Conservation (phyloP, 2,113 vertebrate genomes). For the Zosterops lateralis region DNA sequence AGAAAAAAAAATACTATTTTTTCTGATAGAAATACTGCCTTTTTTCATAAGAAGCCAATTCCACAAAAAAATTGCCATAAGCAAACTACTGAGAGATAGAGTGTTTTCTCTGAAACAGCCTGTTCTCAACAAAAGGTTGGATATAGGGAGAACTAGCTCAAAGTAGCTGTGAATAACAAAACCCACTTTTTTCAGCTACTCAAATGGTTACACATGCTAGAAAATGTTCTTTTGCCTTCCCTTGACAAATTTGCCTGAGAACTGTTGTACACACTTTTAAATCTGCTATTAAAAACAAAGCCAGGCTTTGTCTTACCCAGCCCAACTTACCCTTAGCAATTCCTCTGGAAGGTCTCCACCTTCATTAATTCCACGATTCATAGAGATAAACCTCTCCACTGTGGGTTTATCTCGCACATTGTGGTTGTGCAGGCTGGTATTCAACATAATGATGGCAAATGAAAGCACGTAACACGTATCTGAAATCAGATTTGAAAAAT, state of each 20-base stretch:
- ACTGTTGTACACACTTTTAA: not conserved
- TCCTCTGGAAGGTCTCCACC: conserved; percentile 97
- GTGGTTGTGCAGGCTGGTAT: conserved; percentile 97
- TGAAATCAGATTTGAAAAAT: conserved; percentile 60
- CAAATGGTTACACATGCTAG: not conserved
- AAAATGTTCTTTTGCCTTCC: not conserved
- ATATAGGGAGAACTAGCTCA: not conserved
- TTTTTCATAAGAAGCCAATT: not conserved
- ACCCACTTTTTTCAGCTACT: not conserved
- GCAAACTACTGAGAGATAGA: not conserved
- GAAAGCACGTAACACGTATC: conserved; percentile 97
- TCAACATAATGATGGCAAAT: conserved; percentile 97
- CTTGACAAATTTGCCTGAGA: not conserved
- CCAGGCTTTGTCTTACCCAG: not conserved
- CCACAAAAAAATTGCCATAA: not conserved
- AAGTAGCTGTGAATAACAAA: not conserved
- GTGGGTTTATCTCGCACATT: conserved; percentile 96
- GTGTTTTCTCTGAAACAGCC: not conserved
- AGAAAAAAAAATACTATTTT: not conserved
- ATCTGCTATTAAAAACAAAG: not conserved
- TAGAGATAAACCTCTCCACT: conserved; percentile 93
- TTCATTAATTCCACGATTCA: conserved; percentile 98
- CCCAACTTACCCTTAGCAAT: conserved; percentile 84
- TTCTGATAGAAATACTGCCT: not conserved
- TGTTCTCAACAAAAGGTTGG: not conserved